These are phyloP conservation scores for Drosophila willistoni DNA, from an alignment of 1,140 invertebrate genomes.

Conservation along the genomic window DNA sequence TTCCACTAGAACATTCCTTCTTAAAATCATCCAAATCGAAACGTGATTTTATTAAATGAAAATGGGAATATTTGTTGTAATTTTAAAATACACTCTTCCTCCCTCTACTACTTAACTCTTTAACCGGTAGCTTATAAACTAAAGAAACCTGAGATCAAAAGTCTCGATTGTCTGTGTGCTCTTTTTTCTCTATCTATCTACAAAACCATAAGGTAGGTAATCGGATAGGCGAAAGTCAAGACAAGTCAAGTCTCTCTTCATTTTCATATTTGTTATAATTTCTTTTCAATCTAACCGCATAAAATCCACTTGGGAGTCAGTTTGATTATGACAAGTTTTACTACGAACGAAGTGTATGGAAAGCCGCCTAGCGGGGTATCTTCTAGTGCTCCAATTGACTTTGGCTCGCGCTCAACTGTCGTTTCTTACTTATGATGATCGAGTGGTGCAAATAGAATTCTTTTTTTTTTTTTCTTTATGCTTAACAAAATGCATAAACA, in stretches of 20 bases:
- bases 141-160: background rate
- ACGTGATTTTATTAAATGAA: background rate
- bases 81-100: too few species aligned
- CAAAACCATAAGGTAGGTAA: slow-evolving; percentile 49
- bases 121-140: background rate
- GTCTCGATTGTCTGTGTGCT: slow-evolving; percentile 2
- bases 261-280: slow-evolving; percentile 76
- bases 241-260: slow-evolving; percentile 25
- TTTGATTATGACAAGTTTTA: slow-evolving; percentile 78
- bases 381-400: slow-evolving; percentile 23
- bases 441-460: slow-evolving; percentile 63
- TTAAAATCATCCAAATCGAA: background rate
- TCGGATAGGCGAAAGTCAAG: slow-evolving; percentile 74
- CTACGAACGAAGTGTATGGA: slow-evolving; percentile 45
- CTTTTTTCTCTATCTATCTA: slow-evolving; percentile 16
- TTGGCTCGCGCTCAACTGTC: slow-evolving; percentile 10
- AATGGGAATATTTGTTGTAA: background rate
- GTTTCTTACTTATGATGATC: slow-evolving; percentile 66
- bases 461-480: slow-evolving; percentile 39
- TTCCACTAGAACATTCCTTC: background rate
- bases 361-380: slow-evolving; percentile 54
- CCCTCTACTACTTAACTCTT: background rate
- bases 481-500: slow-evolving; percentile 78
- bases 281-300: slow-evolving; percentile 71
- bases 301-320: slow-evolving; percentile 71